Percentiles rank a stretch among this genome's conserved stretches.
Evolutionary conservation across 1,140 invertebrate species (phyloP).

Genomic region (Lamellibrachia luymesi): DNA sequence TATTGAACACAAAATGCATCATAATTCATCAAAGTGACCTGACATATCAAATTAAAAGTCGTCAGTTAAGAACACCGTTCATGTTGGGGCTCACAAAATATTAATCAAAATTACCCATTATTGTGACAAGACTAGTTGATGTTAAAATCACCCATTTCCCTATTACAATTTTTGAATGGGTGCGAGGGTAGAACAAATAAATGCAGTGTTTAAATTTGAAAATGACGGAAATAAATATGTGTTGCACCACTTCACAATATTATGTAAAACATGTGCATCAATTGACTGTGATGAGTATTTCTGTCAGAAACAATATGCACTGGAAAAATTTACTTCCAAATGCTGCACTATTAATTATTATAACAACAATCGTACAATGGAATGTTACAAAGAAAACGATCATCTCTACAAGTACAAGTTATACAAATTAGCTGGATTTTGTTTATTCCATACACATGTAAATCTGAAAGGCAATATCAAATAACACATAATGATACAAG

Average conservation of each 20-base stretch:
- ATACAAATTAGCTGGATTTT: neutral
- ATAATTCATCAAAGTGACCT: neutral
- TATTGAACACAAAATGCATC: neutral
- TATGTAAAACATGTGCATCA: no score
- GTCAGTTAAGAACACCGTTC: neutral
- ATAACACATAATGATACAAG: neutral
- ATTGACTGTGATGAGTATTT: no score
- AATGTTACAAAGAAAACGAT: neutral
- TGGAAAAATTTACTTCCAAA: neutral
- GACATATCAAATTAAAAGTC: neutral
- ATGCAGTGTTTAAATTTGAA: neutral
- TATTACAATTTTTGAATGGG: neutral
- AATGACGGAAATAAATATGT: no score
- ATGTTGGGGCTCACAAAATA: neutral
- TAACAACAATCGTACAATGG: neutral
- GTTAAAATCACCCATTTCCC: neutral
- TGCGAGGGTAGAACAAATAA: neutral
- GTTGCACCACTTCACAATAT: no score
- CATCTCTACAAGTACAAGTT: neutral
- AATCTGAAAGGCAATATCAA: neutral
- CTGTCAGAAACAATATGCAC: neutral
- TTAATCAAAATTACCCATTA: neutral
- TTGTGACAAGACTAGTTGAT: neutral
- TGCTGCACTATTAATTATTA: no score
- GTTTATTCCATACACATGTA: neutral